Evolutionary conservation across 2,113 vertebrate species (phyloP).

Genomic region (Pollachius pollachius): DNA sequence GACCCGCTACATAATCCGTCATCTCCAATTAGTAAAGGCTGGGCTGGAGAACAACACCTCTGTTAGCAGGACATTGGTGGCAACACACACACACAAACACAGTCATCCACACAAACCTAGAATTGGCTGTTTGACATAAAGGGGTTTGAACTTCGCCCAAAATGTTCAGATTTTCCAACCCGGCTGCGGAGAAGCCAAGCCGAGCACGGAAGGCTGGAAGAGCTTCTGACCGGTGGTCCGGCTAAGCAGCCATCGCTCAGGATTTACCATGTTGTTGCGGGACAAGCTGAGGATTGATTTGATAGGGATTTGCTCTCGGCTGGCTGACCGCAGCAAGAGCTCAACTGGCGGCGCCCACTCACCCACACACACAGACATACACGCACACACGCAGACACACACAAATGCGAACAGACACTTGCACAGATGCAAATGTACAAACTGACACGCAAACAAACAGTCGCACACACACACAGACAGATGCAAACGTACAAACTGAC

Average conservation of each 20-base stretch:
- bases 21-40: conserved; percentile 49
- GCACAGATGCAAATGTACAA: neutral
- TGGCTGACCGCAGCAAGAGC: conserved; percentile 6
- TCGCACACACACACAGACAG: neutral
- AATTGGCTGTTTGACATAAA: neutral
- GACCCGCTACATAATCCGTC: conserved; percentile 52
- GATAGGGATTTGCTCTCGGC: conserved; percentile 4
- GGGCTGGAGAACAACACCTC: conserved; percentile 35
- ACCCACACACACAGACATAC: neutral
- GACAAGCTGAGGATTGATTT: conserved; percentile 14
- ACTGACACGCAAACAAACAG: conserved; percentile 1
- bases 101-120: conserved; percentile 10
- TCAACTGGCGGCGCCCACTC: neutral
- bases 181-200: conserved; percentile 14
- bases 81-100: conserved; percentile 22
- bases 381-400: neutral
- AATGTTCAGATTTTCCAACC: conserved; percentile 4
- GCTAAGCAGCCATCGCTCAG: conserved; percentile 31
- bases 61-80: neutral
- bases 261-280: conserved; percentile 15
- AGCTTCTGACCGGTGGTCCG: neutral
- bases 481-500: conserved; percentile 10
- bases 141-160: conserved; percentile 13
- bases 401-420: neutral
- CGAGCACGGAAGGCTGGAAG: neutral